Conservation (phyloP, 2,113 vertebrate species). For the Mungos mungo region DNA sequence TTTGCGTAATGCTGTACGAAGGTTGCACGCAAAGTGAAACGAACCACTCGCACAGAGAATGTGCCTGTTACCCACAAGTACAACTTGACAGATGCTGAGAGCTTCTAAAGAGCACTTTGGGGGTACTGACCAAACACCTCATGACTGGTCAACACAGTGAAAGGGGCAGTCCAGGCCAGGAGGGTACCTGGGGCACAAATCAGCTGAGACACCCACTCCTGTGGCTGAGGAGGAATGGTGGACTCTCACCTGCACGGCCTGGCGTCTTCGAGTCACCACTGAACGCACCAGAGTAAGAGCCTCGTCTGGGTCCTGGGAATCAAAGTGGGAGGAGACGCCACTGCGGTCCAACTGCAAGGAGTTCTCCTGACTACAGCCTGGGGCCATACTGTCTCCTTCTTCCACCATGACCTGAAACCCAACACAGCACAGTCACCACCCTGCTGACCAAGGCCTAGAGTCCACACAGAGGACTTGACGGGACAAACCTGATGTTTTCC, state of each 20-base stretch:
- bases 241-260: slow-evolving; percentile 80
- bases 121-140: not conserved
- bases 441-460: not conserved
- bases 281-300: slow-evolving; percentile 80
- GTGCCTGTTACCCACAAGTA: not conserved
- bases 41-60: not conserved
- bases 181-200: not conserved
- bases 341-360: slow-evolving; percentile 34
- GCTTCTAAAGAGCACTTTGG: not conserved
- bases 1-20: not conserved
- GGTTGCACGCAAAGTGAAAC: not conserved
- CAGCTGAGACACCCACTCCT: not conserved
- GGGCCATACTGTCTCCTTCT: slow-evolving; percentile 64
- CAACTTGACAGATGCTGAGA: not conserved
- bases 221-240: not conserved
- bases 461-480: not conserved
- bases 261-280: slow-evolving; percentile 77
- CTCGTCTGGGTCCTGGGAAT: slow-evolving; percentile 58
- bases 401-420: slow-evolving; percentile 82
- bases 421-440: slow-evolving; percentile 63
- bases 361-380: slow-evolving; percentile 35
- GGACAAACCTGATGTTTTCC: not conserved
- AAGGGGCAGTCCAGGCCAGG: not conserved
- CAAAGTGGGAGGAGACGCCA: slow-evolving; percentile 45
- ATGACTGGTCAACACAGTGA: not conserved